These are phyloP conservation scores for Anoplius nigerrimus DNA, from an alignment of 2,888 invertebrate genomes.

Conservation along the genomic window DNA sequence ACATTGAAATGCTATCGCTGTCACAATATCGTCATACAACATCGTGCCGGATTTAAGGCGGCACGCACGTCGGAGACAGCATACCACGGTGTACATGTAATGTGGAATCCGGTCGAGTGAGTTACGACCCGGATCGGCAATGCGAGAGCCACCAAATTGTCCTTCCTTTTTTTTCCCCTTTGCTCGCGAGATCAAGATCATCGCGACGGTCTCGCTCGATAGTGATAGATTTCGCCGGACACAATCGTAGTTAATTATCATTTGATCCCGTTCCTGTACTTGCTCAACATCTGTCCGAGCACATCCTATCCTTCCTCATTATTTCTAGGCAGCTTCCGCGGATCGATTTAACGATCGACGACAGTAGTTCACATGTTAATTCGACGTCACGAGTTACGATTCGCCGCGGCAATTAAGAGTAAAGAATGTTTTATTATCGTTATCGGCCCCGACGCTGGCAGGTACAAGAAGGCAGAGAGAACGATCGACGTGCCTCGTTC, in stretches of 20 bases:
- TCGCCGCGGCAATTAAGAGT: no score
- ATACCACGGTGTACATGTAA: conserved; percentile 16
- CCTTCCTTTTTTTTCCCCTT: background rate
- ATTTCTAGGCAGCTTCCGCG: no score
- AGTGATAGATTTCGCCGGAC: conserved; percentile 7
- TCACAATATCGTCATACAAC: conserved; percentile 41
- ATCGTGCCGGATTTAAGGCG: conserved; percentile 36
- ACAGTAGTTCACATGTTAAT: background rate
- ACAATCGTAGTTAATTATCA: conserved; percentile 25
- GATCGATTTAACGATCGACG: conserved; percentile 6
- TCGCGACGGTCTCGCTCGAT: background rate
- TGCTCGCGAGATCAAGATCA: background rate
- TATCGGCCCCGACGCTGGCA: background rate
- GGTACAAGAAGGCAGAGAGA: conserved; percentile 1
- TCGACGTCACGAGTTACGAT: no score
- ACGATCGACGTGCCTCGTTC: conserved; percentile 14
- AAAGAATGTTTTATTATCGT: background rate
- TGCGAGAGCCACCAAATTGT: conserved; percentile 26
- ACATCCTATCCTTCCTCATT: background rate
- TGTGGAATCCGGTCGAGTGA: conserved; percentile 27
- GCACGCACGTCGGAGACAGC: conserved; percentile 1
- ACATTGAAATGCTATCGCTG: conserved; percentile 51
- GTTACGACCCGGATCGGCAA: conserved; percentile 25
- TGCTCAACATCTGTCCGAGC: no score
- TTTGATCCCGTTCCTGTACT: background rate